Conservation (phyloP, 2,113 vertebrate genomes). For the Nansenia antarctica region DNA sequence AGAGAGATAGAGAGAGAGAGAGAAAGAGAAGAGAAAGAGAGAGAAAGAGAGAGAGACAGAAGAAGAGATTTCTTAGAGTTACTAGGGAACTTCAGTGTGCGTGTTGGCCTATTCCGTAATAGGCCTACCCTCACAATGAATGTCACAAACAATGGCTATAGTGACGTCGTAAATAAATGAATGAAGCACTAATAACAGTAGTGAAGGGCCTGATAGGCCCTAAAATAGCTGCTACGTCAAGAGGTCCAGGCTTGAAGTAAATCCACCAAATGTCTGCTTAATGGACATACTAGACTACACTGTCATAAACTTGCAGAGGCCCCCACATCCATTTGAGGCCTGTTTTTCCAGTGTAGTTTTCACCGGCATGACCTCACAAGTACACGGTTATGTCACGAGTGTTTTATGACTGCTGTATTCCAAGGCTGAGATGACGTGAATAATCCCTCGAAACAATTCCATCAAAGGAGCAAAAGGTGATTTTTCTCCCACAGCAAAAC, state of each 20-base stretch:
- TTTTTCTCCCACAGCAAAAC: too few species aligned
- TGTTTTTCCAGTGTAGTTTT: not conserved
- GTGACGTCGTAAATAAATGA: conserved; percentile 3
- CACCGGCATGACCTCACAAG: not conserved
- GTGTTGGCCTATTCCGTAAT: not conserved
- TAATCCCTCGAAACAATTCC: too few species aligned
- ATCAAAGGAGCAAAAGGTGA: not conserved
- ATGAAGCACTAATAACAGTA: conserved; percentile 34
- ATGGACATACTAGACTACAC: not conserved
- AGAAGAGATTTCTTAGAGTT: not conserved
- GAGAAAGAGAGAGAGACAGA: conserved; percentile 8
- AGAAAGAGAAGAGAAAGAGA: not conserved
- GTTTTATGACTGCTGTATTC: not conserved
- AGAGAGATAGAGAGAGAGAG: not conserved
- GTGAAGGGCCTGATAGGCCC: not conserved
- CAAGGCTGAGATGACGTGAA: not conserved
- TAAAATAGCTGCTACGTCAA: conserved; percentile 76
- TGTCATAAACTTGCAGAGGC: not conserved
- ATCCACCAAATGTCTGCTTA: not conserved
- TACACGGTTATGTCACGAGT: not conserved
- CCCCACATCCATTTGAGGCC: not conserved
- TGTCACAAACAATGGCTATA: not conserved
- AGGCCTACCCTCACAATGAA: not conserved
- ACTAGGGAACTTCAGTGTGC: not conserved
- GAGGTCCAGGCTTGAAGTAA: conserved; percentile 28